Percentiles rank a stretch among this genome's conserved stretches.
Evolutionary conservation across 1,140 invertebrate genomes (phyloP).

Genomic region (Caenorhabditis tropicalis): DNA sequence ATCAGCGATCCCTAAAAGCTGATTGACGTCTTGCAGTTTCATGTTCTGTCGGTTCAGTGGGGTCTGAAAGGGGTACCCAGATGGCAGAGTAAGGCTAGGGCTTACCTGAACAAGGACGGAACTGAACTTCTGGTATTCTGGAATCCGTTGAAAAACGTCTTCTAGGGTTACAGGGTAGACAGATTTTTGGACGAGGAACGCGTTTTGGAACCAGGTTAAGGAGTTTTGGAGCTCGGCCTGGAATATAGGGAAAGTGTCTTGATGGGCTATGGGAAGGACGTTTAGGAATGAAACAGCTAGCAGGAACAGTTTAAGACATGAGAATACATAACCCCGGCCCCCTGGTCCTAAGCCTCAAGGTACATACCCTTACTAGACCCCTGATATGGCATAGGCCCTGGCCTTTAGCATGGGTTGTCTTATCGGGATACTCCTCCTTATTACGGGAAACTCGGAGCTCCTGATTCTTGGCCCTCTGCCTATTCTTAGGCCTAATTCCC

Average conservation of each 20-base stretch:
- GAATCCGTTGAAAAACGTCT: neutral
- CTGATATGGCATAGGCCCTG: too few species aligned
- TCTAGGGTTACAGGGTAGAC: neutral
- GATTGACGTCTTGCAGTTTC: neutral
- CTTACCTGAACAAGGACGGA: neutral
- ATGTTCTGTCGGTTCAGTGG: neutral
- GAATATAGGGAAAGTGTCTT: neutral
- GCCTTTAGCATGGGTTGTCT: too few species aligned
- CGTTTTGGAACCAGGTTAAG: neutral
- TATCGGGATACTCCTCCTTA: too few species aligned
- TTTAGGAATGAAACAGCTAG: too few species aligned
- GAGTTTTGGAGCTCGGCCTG: slow-evolving; percentile 12
- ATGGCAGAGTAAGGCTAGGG: neutral
- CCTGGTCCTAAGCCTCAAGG: too few species aligned
- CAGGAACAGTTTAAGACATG: too few species aligned
- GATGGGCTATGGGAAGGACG: neutral
- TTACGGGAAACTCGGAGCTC: too few species aligned
- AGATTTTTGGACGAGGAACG: neutral
- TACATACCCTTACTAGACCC: too few species aligned
- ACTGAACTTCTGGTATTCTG: slow-evolving; percentile 25
- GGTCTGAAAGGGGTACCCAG: neutral
- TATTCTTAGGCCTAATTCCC: too few species aligned
- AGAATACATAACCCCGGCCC: too few species aligned
- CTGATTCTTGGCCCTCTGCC: too few species aligned
- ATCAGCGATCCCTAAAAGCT: neutral